Evolutionary conservation across 2,888 invertebrate genomes (phyloP).

Genomic region (Eristalis intricaria): DNA sequence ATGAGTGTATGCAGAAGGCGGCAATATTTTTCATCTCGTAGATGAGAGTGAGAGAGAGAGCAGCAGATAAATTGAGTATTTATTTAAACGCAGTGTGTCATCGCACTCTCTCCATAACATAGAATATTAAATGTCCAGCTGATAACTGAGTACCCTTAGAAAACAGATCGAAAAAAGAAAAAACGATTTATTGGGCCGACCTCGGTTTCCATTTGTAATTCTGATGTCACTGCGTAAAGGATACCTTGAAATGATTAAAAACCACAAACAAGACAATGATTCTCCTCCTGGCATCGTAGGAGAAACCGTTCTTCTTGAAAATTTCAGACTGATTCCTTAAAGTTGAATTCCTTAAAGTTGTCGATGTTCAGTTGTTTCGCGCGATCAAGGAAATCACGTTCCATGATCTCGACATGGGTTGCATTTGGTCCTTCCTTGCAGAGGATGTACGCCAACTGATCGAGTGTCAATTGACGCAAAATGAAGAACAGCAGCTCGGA

Average conservation of each 20-base stretch:
- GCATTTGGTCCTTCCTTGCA: slow-evolving; percentile 86
- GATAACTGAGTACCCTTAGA: neutral
- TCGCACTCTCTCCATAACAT: too few relatives aligned
- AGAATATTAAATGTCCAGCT: neutral
- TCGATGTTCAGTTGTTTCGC: slow-evolving; percentile 95
- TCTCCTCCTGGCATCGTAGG: slow-evolving; percentile 91
- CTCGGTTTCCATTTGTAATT: slow-evolving; percentile 52
- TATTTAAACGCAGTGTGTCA: too few relatives aligned
- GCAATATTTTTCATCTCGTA: too few relatives aligned
- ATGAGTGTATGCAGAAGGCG: too few relatives aligned
- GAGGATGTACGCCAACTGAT: slow-evolving; percentile 93
- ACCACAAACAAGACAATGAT: slow-evolving; percentile 83
- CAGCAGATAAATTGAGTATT: too few relatives aligned
- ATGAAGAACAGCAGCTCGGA: slow-evolving; percentile 97
- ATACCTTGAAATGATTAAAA: slow-evolving; percentile 8
- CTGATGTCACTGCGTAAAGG: slow-evolving; percentile 23
- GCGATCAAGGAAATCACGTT: slow-evolving; percentile 91
- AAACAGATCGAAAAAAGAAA: slow-evolving; percentile 38
- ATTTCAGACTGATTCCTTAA: slow-evolving; percentile 92
- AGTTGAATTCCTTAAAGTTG: slow-evolving; percentile 95
- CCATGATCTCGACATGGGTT: slow-evolving; percentile 90
- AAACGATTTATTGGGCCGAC: slow-evolving; percentile 4
- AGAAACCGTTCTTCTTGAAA: slow-evolving; percentile 94
- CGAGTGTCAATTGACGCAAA: slow-evolving; percentile 94
- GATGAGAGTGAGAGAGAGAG: too few relatives aligned